phyloP scores from a whole-genome alignment of 2,113 vertebrate species.

The Misgurnus anguillicaudatus region DNA sequence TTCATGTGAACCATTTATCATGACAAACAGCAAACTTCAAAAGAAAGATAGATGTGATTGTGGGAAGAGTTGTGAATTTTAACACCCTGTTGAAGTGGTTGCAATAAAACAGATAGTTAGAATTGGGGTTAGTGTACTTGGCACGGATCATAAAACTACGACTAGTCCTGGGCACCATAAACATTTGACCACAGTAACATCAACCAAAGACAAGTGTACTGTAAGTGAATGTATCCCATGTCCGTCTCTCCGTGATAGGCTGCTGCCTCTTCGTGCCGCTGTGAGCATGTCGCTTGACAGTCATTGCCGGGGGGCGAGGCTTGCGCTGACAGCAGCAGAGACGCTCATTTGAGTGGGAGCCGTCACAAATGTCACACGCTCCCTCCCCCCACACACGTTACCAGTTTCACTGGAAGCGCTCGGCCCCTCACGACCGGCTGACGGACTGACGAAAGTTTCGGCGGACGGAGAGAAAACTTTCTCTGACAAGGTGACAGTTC shows the following conservation, averaged over 20 bases:
- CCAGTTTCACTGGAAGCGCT: not conserved
- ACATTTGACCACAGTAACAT: slow-evolving; percentile 12
- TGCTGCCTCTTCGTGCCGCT: slow-evolving; percentile 80
- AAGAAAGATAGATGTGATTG: not conserved
- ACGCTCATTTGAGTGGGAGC: slow-evolving; percentile 86
- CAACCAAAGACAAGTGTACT: not conserved
- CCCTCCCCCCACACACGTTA: slow-evolving; percentile 72
- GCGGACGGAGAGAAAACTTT: slow-evolving; percentile 85
- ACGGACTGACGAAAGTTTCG: slow-evolving; percentile 81
- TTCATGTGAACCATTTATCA: not conserved
- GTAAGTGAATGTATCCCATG: not conserved
- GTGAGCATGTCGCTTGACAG: slow-evolving; percentile 77
- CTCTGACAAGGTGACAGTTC: slow-evolving; percentile 88
- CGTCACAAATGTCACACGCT: slow-evolving; percentile 86
- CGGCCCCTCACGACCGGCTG: slow-evolving; percentile 36
- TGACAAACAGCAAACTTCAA: not conserved
- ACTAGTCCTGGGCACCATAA: not conserved
- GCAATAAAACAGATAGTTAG: not conserved
- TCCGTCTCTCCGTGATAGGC: slow-evolving; percentile 73
- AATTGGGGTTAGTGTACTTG: not conserved
- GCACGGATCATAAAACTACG: not conserved
- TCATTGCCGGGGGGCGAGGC: slow-evolving; percentile 85
- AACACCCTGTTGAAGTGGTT: not conserved
- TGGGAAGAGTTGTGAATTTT: not conserved
- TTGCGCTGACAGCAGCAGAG: slow-evolving; percentile 88